Base-by-base conservation (phyloP, 2,113 vertebrate genomes). In the Myodes glareolus region DNA sequence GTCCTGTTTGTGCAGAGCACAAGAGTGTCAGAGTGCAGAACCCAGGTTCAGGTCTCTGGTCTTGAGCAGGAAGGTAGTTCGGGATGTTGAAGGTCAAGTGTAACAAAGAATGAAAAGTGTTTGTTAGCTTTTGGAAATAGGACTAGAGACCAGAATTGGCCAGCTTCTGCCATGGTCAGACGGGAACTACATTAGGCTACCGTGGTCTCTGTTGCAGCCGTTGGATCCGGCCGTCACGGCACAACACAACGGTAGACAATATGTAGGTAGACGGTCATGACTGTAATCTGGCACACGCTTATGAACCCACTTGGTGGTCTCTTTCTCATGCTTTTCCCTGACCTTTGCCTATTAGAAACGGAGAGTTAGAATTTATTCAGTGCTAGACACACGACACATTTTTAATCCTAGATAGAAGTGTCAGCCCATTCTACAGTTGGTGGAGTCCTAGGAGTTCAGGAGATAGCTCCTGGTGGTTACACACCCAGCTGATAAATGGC, bases 51-150 rank as follows among this genome's bases (percentile, higher is more conserved):
- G n/a, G n/a, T 36, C 17, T 3, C 82, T n/a, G 36, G 63, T 36
- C 55, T 90, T 21, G 50, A 73, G 31, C 52, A 84, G 17, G 63
- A 75, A 39, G 50, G 65, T 55, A 61, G 58, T 94, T 92, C 31
- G 50, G 50, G 84, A 63, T 67, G 45, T 12, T 42, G 42, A 91
- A 88, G 45, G 55, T 72, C 86, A 73, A 58, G 31, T 88, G 27
- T 5, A 9, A 42, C 81, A 73, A 78, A 27, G 67, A 45, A 88
- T 85, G 63, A 81, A 76, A 94, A 42, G 27, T 65, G 33, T 75
- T 47, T 85, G 21, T 93, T 73, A 63, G 31, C 73, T 68, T 92
- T 88, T 95, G 84, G 76, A 90, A 95, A 92, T 67, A 52, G 70
- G 50, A 93, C 76, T 36, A 55, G 52, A 9, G 8, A 70, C 39